Evolutionary conservation across 2,797 vertebrate genomes (phyloP).

Genomic region (Aulostomus chinensis): DNA sequence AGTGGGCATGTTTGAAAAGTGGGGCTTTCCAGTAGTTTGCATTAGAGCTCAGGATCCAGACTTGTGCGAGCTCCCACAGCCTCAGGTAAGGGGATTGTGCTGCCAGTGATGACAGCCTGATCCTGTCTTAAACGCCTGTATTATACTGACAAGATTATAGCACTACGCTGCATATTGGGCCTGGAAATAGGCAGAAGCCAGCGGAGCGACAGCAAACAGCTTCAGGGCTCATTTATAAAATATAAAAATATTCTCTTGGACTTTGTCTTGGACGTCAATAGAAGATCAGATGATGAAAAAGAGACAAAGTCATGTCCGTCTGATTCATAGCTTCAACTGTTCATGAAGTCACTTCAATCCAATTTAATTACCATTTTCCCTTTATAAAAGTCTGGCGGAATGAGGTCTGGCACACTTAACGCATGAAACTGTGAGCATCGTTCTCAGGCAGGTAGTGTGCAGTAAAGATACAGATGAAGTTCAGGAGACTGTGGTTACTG

Average conservation of each 20-base stretch:
- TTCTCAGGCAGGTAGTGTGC: too few relatives aligned
- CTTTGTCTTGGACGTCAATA: slow-evolving; percentile 50
- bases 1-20: slow-evolving; percentile 70
- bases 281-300: slow-evolving; percentile 42
- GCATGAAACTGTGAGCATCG: too few relatives aligned
- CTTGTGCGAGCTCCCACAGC: slow-evolving; percentile 57
- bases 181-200: slow-evolving; percentile 45
- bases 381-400: slow-evolving; percentile 17
- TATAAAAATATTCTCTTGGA: slow-evolving; percentile 59
- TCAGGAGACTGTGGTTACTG: too few relatives aligned
- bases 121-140: slow-evolving; percentile 69
- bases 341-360: slow-evolving; percentile 23
- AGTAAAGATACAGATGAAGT: too few relatives aligned
- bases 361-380: slow-evolving; percentile 35
- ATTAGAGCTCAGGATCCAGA: slow-evolving; percentile 59
- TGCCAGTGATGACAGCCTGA: slow-evolving; percentile 74
- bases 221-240: slow-evolving; percentile 60
- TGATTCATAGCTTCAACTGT: slow-evolving; percentile 35
- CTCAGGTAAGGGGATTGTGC: slow-evolving; percentile 76
- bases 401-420: background rate
- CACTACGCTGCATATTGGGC: slow-evolving; percentile 34
- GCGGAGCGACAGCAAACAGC: slow-evolving; percentile 48
- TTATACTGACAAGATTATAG: slow-evolving; percentile 73
- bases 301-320: slow-evolving; percentile 37
- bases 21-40: slow-evolving; percentile 62